A percentile compares a stretch with the other conserved stretches of the same genome.
phyloP scores from a whole-genome alignment of 2,113 vertebrate species.

The Plectropomus leopardus region DNA sequence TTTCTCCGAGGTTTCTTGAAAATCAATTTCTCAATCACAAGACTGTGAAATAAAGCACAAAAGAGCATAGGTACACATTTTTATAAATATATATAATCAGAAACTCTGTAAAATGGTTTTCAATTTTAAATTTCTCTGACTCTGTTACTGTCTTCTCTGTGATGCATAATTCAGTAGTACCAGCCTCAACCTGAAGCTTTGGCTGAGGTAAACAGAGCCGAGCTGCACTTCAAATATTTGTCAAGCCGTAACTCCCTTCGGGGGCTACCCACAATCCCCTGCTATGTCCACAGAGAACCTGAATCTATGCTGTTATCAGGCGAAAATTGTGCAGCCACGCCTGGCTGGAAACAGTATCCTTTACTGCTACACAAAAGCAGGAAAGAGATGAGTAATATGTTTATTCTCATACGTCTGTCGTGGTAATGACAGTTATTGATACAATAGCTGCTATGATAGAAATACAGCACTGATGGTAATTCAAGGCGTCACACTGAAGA shows the following conservation, averaged over 20 bases:
- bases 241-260: conserved; percentile 45
- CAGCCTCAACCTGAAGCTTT: conserved; percentile 32
- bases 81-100: neutral
- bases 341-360: conserved; percentile 44
- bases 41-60: conserved; percentile 35
- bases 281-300: conserved; percentile 64
- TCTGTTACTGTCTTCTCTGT: conserved; percentile 26
- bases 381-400: conserved; percentile 31
- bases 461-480: neutral
- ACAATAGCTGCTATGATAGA: conserved; percentile 1
- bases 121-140: conserved; percentile 10
- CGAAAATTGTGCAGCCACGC: conserved; percentile 35
- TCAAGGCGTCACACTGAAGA: conserved; percentile 14
- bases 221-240: conserved; percentile 81
- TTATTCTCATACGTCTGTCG: conserved; percentile 28
- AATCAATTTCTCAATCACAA: conserved; percentile 29
- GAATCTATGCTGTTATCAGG: conserved; percentile 54
- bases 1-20: conserved; percentile 14
- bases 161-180: conserved; percentile 50
- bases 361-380: neutral
- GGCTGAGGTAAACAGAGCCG: conserved; percentile 63
- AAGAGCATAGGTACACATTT: neutral
- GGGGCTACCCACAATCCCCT: conserved; percentile 65
- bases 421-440: neutral
- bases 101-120: conserved; percentile 21